phyloP scores from a whole-genome alignment of 2,113 vertebrate genomes.

The Pholis gunnellus region DNA sequence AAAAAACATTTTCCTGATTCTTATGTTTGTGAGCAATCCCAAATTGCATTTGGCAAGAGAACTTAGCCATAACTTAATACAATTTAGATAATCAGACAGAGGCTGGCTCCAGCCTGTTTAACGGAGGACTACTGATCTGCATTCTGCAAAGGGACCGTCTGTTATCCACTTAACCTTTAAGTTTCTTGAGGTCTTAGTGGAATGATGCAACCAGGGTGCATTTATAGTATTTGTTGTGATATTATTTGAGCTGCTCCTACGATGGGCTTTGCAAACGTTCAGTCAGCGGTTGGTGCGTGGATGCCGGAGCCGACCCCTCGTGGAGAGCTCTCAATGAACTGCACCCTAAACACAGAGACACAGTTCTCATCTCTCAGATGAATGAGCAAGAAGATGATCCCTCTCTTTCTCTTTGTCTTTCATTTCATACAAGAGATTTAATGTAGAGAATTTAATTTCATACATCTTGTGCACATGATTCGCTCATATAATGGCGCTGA shows the following conservation, averaged over 20 bases:
- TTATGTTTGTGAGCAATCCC: slow-evolving; percentile 14
- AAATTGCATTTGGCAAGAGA: slow-evolving; percentile 11
- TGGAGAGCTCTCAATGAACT: background rate
- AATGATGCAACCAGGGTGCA: background rate
- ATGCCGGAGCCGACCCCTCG: background rate
- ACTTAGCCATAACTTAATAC: slow-evolving; percentile 37
- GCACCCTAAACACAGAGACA: slow-evolving; percentile 14
- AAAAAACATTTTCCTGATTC: slow-evolving; percentile 14
- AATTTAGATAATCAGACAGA: slow-evolving; percentile 30
- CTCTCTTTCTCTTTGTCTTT: background rate
- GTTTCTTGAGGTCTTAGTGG: slow-evolving; percentile 13
- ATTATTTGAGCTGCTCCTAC: background rate
- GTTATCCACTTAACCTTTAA: slow-evolving; percentile 49
- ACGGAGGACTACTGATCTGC: slow-evolving; percentile 10
- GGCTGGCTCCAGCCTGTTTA: slow-evolving; percentile 28
- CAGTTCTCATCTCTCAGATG: background rate
- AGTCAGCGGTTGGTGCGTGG: background rate
- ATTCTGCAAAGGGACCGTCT: slow-evolving; percentile 3
- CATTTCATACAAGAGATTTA: background rate
- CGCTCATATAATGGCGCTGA: background rate
- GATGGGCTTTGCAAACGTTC: background rate
- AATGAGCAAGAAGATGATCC: background rate
- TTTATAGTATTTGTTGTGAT: background rate
- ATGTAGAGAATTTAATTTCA: background rate
- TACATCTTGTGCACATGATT: background rate